Evolutionary conservation across 1,140 invertebrate species (phyloP).

Genomic region (Eriocheir sinensis): DNA sequence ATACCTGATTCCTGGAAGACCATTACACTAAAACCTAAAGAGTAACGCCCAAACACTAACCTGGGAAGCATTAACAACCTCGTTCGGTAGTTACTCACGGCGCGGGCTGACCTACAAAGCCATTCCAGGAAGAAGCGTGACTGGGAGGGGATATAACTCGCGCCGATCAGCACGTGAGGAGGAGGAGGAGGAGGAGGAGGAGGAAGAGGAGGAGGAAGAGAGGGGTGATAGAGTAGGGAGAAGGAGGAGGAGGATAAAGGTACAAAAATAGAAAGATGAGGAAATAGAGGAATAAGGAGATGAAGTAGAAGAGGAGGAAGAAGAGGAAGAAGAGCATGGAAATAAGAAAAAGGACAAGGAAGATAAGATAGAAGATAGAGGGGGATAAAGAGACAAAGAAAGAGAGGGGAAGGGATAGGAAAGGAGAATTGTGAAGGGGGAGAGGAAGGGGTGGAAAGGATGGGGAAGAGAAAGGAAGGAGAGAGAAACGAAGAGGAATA

Average conservation of each 20-base stretch:
- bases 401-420: background rate
- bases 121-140: background rate
- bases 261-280: too few species aligned
- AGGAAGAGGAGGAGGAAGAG: background rate
- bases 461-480: background rate
- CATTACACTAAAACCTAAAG: background rate
- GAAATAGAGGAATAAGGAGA: slow-evolving; percentile 4
- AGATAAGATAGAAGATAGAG: too few species aligned
- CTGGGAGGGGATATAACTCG: background rate
- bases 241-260: too few species aligned
- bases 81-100: background rate
- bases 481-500: background rate
- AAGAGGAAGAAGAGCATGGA: too few species aligned
- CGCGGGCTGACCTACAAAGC: background rate
- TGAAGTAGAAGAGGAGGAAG: too few species aligned
- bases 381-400: background rate
- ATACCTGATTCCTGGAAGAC: background rate
- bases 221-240: background rate
- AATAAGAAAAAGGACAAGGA: too few species aligned
- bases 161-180: too few species aligned
- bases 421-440: background rate
- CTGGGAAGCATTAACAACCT: background rate
- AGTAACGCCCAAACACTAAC: background rate
- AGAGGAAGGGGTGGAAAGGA: background rate
- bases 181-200: slow-evolving; percentile 7